Evolutionary conservation across 2,797 vertebrate species (phyloP).

Genomic region (Phaenicophaeus curvirostris): DNA sequence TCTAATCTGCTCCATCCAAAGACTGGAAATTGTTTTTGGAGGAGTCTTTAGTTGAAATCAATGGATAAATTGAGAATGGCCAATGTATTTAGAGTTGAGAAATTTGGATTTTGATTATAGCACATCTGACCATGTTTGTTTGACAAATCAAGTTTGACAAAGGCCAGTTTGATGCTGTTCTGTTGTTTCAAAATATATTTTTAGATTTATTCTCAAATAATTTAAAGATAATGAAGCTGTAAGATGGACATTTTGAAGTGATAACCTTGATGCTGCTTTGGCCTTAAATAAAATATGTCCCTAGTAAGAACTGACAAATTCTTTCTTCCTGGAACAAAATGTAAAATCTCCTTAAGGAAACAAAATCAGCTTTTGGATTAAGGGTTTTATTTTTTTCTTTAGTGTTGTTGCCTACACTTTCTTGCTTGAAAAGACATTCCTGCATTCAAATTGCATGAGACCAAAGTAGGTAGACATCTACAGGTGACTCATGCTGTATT

Average conservation of each 20-base stretch:
- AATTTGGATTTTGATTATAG: not conserved
- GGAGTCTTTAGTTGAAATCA: not conserved
- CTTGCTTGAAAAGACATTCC: not conserved
- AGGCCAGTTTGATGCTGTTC: not conserved
- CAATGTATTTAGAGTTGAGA: not conserved
- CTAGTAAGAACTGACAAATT: not conserved
- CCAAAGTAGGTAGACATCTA: not conserved
- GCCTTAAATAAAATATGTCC: not conserved
- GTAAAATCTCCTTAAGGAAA: not conserved
- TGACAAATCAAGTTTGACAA: not conserved
- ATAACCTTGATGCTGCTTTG: not conserved
- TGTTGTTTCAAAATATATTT: not conserved
- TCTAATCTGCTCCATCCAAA: not conserved
- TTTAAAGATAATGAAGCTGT: not conserved
- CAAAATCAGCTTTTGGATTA: not conserved
- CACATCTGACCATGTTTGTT: not conserved
- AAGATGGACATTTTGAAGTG: not conserved
- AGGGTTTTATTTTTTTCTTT: not conserved
- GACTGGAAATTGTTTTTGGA: not conserved
- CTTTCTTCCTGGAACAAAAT: not conserved
- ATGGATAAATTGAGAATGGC: not conserved
- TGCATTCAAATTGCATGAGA: not conserved
- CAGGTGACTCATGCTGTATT: not conserved
- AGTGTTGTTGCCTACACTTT: not conserved
- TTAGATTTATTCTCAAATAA: not conserved